These are phyloP conservation scores for Psephotus haematonotus DNA, from an alignment of 2,113 vertebrate genomes.

Conservation along the genomic window DNA sequence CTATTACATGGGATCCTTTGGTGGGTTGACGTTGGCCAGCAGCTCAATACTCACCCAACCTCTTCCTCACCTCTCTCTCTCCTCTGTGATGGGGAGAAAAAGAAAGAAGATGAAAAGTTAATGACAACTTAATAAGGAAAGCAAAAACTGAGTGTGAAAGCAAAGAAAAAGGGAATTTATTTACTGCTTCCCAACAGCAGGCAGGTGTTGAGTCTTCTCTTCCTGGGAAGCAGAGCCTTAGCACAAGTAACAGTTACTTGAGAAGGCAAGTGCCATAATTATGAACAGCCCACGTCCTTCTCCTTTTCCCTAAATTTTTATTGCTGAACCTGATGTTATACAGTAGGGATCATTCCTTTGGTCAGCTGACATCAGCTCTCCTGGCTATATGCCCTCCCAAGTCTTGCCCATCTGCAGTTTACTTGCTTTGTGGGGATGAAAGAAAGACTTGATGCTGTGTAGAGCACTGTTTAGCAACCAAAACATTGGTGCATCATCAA, in stretches of 20 bases:
- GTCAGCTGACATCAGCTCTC: not conserved
- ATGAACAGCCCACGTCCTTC: not conserved
- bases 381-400: not conserved
- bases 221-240: not conserved
- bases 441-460: not conserved
- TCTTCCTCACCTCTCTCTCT: not conserved
- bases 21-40: not conserved
- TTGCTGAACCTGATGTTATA: not conserved
- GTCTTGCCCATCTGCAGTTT: not conserved
- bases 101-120: not conserved
- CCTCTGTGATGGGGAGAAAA: not conserved
- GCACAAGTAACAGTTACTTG: fast-evolving
- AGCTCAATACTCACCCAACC: not conserved
- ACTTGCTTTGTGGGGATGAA: not conserved
- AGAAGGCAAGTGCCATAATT: not conserved
- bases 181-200: not conserved
- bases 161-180: not conserved
- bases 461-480: not conserved
- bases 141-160: not conserved
- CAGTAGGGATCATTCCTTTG: not conserved
- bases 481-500: not conserved
- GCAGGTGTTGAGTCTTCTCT: not conserved
- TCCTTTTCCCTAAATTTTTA: not conserved
- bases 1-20: not conserved
- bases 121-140: not conserved